phyloP scores from a whole-genome alignment of 2,888 invertebrate genomes.

The Tanytarsus gracilentus region DNA sequence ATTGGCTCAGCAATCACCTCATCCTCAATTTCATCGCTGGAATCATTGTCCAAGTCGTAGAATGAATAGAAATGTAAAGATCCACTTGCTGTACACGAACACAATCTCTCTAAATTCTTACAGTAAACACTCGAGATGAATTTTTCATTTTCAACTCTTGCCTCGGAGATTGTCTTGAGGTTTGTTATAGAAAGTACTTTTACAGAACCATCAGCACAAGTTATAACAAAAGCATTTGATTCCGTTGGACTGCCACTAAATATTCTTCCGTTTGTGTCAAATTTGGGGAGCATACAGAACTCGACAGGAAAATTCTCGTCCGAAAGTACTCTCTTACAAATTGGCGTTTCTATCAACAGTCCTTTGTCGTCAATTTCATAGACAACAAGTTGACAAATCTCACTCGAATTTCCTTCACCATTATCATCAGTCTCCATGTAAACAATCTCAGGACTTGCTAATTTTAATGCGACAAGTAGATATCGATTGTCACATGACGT shows the following conservation, averaged over 20 bases:
- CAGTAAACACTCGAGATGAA: conserved; percentile 80
- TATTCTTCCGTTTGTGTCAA: conserved; percentile 41
- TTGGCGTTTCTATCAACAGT: conserved; percentile 49
- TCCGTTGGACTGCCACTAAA: conserved; percentile 31
- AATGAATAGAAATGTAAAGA: conserved; percentile 74
- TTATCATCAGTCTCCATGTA: conserved; percentile 44
- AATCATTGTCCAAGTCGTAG: conserved; percentile 62
- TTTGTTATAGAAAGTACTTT: conserved; percentile 63
- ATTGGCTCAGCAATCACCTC: conserved; percentile 43
- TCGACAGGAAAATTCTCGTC: conserved; percentile 60
- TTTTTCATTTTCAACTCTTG: conserved; percentile 56
- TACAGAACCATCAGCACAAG: conserved; percentile 65
- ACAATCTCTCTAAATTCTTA: conserved; percentile 77
- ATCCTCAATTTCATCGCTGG: conserved; percentile 62
- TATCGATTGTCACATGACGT: conserved; percentile 62
- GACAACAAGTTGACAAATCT: neutral
- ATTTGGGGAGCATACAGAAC: conserved; percentile 56
- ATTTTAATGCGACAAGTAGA: conserved; percentile 50
- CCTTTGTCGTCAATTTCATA: conserved; percentile 31
- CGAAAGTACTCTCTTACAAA: conserved; percentile 52
- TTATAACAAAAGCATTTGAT: conserved; percentile 57
- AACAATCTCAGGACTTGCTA: conserved; percentile 37
- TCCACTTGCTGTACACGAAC: conserved; percentile 72
- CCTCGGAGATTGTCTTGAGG: conserved; percentile 58
- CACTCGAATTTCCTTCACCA: conserved; percentile 38